Evolutionary conservation across 2,888 invertebrate genomes (phyloP).

Genomic region (Eilema sororculum): DNA sequence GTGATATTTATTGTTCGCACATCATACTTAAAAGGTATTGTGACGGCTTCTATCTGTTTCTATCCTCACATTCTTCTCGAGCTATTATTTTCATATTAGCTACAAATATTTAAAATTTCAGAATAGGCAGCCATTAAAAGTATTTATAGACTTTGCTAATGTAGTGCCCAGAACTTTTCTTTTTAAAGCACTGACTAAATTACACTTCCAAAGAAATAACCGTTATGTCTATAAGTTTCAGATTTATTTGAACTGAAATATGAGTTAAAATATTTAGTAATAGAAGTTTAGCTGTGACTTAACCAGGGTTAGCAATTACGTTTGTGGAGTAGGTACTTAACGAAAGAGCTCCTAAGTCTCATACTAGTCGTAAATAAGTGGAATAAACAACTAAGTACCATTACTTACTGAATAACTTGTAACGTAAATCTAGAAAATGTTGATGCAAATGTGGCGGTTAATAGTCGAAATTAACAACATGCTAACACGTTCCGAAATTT

Average conservation of each 20-base stretch:
- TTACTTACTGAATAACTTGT: constrained; percentile 24
- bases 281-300: constrained; percentile 18
- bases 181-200: constrained; percentile 2
- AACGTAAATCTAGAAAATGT: constrained; percentile 14
- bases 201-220: constrained; percentile 8
- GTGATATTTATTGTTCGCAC: not conserved
- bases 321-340: constrained; percentile 22
- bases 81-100: not conserved
- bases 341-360: constrained; percentile 19
- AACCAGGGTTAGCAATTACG: constrained; percentile 23
- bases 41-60: not conserved
- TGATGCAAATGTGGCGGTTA: too few relatives aligned
- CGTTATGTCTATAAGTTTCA: constrained; percentile 5
- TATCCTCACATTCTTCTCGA: not conserved
- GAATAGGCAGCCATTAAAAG: not conserved
- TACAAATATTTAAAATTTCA: not conserved
- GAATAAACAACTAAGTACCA: constrained; percentile 22
- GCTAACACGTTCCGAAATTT: too few relatives aligned
- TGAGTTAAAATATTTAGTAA: constrained; percentile 20
- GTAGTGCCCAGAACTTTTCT: not conserved
- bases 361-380: constrained; percentile 20
- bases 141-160: constrained; percentile 1
- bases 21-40: not conserved
- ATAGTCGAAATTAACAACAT: too few relatives aligned
- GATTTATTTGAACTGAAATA: constrained; percentile 4